A percentile compares a stretch with the other conserved stretches of the same genome.
Evolutionary conservation across 2,888 invertebrate genomes (phyloP).

Genomic region (Polydrusus tereticollis): DNA sequence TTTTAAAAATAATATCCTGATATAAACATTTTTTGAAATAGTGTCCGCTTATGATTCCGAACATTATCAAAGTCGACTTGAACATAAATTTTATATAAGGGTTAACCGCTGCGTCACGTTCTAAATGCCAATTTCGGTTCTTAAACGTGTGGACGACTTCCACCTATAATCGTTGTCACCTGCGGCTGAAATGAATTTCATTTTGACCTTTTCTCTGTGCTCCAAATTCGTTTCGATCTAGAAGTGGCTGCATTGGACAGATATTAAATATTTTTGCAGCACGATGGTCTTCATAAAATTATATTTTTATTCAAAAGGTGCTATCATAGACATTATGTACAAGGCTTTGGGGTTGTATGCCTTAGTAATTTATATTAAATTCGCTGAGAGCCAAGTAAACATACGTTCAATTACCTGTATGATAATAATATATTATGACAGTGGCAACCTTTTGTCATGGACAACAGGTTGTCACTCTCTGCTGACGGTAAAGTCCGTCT

Average conservation of each 20-base stretch:
- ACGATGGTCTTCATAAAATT: too few relatives aligned
- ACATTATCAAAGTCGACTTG: slow-evolving; percentile 10
- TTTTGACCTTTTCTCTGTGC: slow-evolving; percentile 1
- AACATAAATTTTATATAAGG: slow-evolving; percentile 18
- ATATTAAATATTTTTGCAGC: slow-evolving; percentile 33
- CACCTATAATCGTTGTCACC: slow-evolving; percentile 35
- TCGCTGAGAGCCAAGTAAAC: too few relatives aligned
- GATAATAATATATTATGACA: too few relatives aligned
- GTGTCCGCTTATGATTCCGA: background rate
- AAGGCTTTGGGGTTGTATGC: too few relatives aligned
- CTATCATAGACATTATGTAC: too few relatives aligned
- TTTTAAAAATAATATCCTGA: too few relatives aligned
- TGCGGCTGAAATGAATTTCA: slow-evolving; percentile 38
- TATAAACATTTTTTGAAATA: background rate
- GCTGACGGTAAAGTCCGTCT: too few relatives aligned
- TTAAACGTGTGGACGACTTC: slow-evolving; percentile 28
- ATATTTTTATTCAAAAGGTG: too few relatives aligned
- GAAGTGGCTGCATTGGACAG: background rate
- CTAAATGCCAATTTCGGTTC: slow-evolving; percentile 28
- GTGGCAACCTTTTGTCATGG: too few relatives aligned
- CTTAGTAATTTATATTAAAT: too few relatives aligned
- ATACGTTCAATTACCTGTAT: too few relatives aligned
- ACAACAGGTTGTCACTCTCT: too few relatives aligned
- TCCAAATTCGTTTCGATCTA: slow-evolving; percentile 19
- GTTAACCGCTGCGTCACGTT: slow-evolving; percentile 22